Evolutionary conservation across 1,140 invertebrate genomes (phyloP).

Genomic region (Samia ricini): DNA sequence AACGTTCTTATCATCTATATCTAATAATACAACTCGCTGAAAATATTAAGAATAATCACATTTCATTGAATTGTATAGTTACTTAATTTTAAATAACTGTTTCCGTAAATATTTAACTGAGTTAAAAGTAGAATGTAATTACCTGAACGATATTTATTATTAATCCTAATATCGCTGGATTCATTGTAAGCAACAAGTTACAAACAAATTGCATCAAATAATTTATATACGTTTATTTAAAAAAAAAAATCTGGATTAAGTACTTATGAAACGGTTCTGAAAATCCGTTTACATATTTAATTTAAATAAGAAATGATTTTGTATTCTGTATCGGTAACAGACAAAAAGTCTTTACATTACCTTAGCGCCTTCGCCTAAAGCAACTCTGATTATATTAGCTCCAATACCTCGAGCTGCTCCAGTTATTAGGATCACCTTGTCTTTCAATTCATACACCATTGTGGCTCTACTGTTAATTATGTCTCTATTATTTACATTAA

Average conservation of each 20-base stretch:
- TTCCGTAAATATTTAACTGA: too few species aligned
- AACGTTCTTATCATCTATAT: constrained; percentile 33
- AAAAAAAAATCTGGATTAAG: too few species aligned
- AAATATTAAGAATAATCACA: constrained; percentile 8
- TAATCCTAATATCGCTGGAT: too few species aligned
- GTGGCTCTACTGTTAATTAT: neutral
- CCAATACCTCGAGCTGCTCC: constrained; percentile 47
- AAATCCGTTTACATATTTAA: too few species aligned
- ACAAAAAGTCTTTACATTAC: constrained; percentile 17
- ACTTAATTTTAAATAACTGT: too few species aligned
- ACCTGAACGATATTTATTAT: too few species aligned
- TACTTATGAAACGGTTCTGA: too few species aligned
- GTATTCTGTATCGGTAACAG: neutral
- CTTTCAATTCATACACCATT: constrained; percentile 13
- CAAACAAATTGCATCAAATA: too few species aligned
- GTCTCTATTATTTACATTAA: too few species aligned
- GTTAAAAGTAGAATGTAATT: too few species aligned
- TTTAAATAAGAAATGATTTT: neutral
- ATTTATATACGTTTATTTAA: too few species aligned
- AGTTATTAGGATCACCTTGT: constrained; percentile 41
- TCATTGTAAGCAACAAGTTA: too few species aligned
- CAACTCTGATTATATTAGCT: constrained; percentile 22
- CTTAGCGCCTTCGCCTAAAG: constrained; percentile 38
- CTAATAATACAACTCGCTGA: constrained; percentile 45
- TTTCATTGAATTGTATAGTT: neutral